Percentiles rank a stretch among this genome's conserved stretches.
Evolutionary conservation across 1,140 invertebrate species (phyloP).

Genomic region (Ridgeia piscesae): DNA sequence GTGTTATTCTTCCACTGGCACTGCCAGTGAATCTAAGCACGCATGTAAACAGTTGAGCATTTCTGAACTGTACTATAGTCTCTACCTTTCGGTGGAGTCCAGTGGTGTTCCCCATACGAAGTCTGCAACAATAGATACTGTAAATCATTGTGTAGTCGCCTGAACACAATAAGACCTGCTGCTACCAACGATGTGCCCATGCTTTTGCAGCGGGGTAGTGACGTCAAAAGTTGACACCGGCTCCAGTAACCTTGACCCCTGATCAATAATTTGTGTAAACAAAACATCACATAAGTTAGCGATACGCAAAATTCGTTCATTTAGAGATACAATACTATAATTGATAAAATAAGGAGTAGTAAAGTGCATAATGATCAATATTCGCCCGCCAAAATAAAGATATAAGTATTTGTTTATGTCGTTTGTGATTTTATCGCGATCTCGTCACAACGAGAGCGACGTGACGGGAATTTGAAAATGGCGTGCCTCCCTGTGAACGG

Average conservation of each 20-base stretch:
- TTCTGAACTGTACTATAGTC: background rate
- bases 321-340: background rate
- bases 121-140: constrained; percentile 62
- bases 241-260: background rate
- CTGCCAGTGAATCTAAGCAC: background rate
- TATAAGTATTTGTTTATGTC: background rate
- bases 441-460: background rate
- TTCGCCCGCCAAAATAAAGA: background rate
- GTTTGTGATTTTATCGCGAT: background rate
- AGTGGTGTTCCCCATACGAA: constrained; percentile 59
- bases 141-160: constrained; percentile 47
- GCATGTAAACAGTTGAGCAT: background rate
- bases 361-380: background rate
- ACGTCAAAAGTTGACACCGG: background rate
- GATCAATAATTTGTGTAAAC: background rate
- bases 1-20: no score
- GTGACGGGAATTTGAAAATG: background rate
- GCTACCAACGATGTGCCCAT: constrained; percentile 41
- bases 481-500: background rate
- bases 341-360: background rate
- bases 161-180: constrained; percentile 60
- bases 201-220: background rate
- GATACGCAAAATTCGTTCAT: background rate
- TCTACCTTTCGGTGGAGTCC: constrained; percentile 65
- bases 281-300: background rate